These are phyloP conservation scores for Meloidogyne chitwoodi DNA, from an alignment of 1,140 invertebrate species.

Conservation along the genomic window DNA sequence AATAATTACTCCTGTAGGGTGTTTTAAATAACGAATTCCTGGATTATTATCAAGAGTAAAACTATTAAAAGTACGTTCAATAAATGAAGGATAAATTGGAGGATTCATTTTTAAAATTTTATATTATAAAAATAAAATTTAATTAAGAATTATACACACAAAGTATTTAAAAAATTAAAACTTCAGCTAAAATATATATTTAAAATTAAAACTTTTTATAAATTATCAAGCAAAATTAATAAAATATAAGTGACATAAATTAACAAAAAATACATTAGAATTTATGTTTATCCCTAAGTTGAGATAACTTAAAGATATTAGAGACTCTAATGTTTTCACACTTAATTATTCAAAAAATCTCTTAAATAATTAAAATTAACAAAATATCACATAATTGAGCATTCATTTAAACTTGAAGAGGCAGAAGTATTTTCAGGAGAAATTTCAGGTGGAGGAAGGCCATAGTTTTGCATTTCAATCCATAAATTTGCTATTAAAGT, in stretches of 20 bases:
- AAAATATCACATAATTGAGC: conserved; percentile 16
- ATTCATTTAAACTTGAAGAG: conserved; percentile 7
- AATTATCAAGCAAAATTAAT: no score
- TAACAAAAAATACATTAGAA: no score
- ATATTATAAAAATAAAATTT: background rate
- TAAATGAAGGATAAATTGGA: conserved; percentile 16
- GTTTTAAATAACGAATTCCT: conserved; percentile 37
- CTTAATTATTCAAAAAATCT: no score
- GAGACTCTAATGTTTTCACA: no score
- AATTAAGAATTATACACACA: background rate
- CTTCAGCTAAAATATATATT: background rate
- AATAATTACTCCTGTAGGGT: conserved; percentile 39
- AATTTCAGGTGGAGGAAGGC: conserved; percentile 30
- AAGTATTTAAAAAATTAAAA: background rate
- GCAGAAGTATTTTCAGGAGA: background rate
- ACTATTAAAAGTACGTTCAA: conserved; percentile 22
- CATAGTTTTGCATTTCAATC: conserved; percentile 32
- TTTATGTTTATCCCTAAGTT: no score
- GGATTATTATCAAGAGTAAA: conserved; percentile 17
- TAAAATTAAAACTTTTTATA: no score
- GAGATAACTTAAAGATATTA: no score
- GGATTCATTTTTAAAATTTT: background rate
- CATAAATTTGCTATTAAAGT: conserved; percentile 27
- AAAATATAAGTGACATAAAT: no score
- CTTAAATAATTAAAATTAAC: background rate